phyloP scores from a whole-genome alignment of 2,113 vertebrate species.

The Falcunculus frontatus region DNA sequence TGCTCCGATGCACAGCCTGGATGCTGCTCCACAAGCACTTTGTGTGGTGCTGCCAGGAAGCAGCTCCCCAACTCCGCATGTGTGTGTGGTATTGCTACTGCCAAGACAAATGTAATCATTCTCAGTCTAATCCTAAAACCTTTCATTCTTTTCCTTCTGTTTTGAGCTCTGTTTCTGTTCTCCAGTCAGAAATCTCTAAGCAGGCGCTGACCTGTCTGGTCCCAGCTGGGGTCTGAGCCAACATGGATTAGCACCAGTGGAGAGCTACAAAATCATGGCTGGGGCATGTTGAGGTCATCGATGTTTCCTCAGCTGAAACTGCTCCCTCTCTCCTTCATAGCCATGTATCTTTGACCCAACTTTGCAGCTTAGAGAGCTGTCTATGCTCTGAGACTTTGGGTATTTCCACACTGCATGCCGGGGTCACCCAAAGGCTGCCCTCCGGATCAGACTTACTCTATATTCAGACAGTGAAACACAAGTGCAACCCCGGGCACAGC shows the following conservation, averaged over 20 bases:
- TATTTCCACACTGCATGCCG: background rate
- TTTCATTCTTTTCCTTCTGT: background rate
- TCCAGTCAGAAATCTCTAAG: background rate
- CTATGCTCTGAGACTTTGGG: background rate
- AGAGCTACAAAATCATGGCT: conserved; percentile 13
- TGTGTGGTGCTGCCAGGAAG: background rate
- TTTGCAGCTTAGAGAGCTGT: background rate
- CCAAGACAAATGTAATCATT: background rate
- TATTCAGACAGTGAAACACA: background rate
- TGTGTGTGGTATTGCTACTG: background rate
- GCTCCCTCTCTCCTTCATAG: background rate
- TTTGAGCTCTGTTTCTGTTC: background rate
- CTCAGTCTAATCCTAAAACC: background rate
- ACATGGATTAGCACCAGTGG: conserved; percentile 27
- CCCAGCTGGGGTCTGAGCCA: conserved; percentile 33
- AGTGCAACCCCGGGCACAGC: background rate
- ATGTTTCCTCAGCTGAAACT: conserved; percentile 17
- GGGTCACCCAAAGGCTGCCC: conserved; percentile 19
- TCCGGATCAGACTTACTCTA: background rate
- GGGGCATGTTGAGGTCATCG: conserved; percentile 10
- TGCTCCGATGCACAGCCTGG: fast-evolving
- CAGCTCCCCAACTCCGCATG: background rate
- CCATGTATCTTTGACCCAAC: background rate
- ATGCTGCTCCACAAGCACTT: background rate
- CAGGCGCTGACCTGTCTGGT: conserved; percentile 33